These are phyloP conservation scores for Clunio marinus DNA, from an alignment of 2,888 invertebrate genomes.

Conservation along the genomic window DNA sequence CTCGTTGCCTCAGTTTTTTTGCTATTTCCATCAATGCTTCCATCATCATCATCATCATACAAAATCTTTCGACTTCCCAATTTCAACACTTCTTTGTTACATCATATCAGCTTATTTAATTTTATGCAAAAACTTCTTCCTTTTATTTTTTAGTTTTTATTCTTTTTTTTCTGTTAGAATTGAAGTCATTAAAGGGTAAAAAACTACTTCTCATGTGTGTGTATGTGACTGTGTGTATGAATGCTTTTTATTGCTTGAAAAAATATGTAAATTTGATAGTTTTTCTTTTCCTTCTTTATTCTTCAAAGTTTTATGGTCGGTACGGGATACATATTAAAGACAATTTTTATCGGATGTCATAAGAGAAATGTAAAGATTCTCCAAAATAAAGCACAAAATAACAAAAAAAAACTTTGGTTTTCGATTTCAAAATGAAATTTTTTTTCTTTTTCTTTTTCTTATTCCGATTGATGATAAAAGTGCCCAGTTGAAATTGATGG, in stretches of 20 bases:
- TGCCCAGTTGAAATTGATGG: conserved; percentile 19
- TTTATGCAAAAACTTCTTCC: conserved; percentile 31
- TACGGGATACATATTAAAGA: background rate
- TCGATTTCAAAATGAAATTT: background rate
- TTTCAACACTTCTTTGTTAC: too few relatives aligned
- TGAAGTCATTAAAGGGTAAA: conserved; percentile 37
- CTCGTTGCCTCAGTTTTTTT: background rate
- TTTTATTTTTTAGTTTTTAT: background rate
- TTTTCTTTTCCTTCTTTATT: background rate
- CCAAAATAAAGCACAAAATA: background rate
- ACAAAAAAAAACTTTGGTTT: conserved; percentile 8
- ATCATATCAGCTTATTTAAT: conserved; percentile 28
- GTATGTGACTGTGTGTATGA: background rate
- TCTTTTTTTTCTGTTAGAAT: conserved; percentile 33
- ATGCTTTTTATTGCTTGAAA: conserved; percentile 37
- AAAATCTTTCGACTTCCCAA: too few relatives aligned
- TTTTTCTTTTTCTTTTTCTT: background rate
- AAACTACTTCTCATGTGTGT: conserved; percentile 25
- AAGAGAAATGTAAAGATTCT: background rate
- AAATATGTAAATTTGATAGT: conserved; percentile 34
- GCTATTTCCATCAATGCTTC: too few relatives aligned
- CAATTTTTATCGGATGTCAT: conserved; percentile 5
- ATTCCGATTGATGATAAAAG: background rate
- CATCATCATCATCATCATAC: too few relatives aligned
- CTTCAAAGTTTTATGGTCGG: background rate